Base-by-base conservation (phyloP, 2,113 vertebrate species). In the Gopherus flavomarginatus region DNA sequence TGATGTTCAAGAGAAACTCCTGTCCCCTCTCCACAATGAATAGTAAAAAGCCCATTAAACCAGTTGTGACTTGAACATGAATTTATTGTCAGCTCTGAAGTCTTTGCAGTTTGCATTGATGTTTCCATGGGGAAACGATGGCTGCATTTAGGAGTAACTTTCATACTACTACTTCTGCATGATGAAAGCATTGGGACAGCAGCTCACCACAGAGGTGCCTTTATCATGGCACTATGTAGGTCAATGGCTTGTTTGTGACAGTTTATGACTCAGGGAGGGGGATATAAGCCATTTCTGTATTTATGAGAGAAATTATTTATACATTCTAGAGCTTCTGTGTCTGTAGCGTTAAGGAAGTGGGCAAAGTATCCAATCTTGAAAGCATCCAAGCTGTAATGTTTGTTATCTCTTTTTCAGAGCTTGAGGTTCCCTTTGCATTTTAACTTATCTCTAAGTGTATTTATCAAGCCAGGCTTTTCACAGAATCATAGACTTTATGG, bases 391-490 rank as follows among this genome's bases (percentile, higher is more conserved):
- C 6, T 22, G 24, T 47, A 88, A 90, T 11, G 62, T 88, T 88
- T 87, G 57, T 38, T 24, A 7, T 38, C 5, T 1, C 35, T 13
- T 26, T 89, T 91, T 84, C 84, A 78, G 42, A 89, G 82, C 80
- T 92, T 92, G 83, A 91, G 92, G 65, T 96, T 96, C 87, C 85
- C 89, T 89, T 86, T 90, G 54, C 75, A 83, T 91, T 92, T 90
- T 89, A 90, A 75, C 88, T 82, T 59, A 38, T 14, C 85, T 90
- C 87, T 92, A 97, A 93, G 69, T 96, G 94, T 95, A 94, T 38
- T 90, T 97, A 89, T 84, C 90, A 95, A 95, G 87, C 83, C 92
- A 97, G 72, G 27, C 86, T 97, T 97, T 49, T 49, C 47, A 49
- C 10, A 49, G 47, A 49, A 49, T 49, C 47, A 49, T 49, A 49